Evolutionary conservation across 1,140 invertebrate species (phyloP).

Genomic region (Protaetia brevitarsis): DNA sequence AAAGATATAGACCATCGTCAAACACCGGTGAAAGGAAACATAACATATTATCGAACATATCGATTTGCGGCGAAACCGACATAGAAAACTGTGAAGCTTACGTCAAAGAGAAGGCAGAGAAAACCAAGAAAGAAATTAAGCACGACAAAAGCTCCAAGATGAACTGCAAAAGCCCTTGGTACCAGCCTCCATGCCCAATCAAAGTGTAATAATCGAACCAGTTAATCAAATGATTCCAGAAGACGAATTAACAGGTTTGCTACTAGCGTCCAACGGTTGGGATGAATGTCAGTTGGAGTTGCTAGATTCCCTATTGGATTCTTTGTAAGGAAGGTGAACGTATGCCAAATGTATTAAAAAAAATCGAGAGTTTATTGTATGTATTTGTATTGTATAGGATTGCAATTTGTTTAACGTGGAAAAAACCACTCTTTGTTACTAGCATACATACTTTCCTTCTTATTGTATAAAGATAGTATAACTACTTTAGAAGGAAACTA

Average conservation of each 20-base stretch:
- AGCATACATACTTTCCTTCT: not conserved
- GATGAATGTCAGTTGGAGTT: constrained; percentile 70
- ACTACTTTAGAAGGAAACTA: not conserved
- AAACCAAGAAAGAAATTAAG: constrained; percentile 31
- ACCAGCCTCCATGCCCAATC: constrained; percentile 61
- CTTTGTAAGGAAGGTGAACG: constrained; percentile 44
- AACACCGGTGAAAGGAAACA: constrained; percentile 47
- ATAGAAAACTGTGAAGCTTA: constrained; percentile 39
- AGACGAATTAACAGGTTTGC: constrained; percentile 65
- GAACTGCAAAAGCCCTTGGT: constrained; percentile 36
- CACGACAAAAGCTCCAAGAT: constrained; percentile 51
- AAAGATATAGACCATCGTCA: constrained; percentile 40
- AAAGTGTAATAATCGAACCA: constrained; percentile 57
- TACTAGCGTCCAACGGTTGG: constrained; percentile 66
- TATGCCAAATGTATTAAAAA: not conserved
- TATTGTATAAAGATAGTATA: not conserved
- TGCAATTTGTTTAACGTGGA: not conserved
- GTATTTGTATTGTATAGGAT: not conserved
- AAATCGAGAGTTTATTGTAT: not conserved
- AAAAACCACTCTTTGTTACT: too few relatives aligned
- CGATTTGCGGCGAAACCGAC: constrained; percentile 46
- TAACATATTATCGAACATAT: constrained; percentile 48
- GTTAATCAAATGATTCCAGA: constrained; percentile 59
- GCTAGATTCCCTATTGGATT: constrained; percentile 68
- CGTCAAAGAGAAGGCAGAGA: not conserved